phyloP scores from a whole-genome alignment of 1,140 invertebrate species.

The Manduca sexta region DNA sequence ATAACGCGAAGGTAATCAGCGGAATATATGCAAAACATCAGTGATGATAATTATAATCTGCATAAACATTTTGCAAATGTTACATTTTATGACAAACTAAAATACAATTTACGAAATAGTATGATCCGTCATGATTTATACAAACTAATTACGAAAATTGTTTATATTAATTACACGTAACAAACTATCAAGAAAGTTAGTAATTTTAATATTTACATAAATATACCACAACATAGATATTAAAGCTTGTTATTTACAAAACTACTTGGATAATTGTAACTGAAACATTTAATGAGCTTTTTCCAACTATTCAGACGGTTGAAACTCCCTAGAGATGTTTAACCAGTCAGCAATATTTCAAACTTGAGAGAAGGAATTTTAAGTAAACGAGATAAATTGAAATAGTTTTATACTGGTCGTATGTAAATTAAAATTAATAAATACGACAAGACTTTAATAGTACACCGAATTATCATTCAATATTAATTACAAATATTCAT shows the following conservation, averaged over 20 bases:
- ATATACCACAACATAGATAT: slow-evolving; percentile 5
- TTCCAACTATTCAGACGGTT: slow-evolving; percentile 21
- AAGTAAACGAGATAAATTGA: too few relatives aligned
- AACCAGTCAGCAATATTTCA: slow-evolving; percentile 4
- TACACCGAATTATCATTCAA: too few relatives aligned
- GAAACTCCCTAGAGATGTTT: background rate
- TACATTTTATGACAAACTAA: background rate
- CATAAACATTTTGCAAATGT: background rate
- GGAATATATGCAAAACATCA: too few relatives aligned
- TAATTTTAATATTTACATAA: slow-evolving; percentile 7
- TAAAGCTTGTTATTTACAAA: slow-evolving; percentile 49
- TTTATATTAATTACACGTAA: slow-evolving; percentile 5
- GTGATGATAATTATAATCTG: too few relatives aligned
- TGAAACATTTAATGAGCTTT: slow-evolving; percentile 22
- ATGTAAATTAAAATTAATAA: too few relatives aligned
- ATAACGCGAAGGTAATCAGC: background rate
- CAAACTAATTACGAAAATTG: background rate
- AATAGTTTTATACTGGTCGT: too few relatives aligned
- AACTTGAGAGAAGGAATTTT: slow-evolving; percentile 4
- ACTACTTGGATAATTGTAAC: slow-evolving; percentile 29
- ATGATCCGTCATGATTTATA: background rate
- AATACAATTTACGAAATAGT: background rate
- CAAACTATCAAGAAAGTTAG: too few relatives aligned
- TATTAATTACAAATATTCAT: too few relatives aligned
- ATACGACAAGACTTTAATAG: too few relatives aligned